Base-by-base conservation (phyloP, 2,888 invertebrate genomes). In the Neria commutata region DNA sequence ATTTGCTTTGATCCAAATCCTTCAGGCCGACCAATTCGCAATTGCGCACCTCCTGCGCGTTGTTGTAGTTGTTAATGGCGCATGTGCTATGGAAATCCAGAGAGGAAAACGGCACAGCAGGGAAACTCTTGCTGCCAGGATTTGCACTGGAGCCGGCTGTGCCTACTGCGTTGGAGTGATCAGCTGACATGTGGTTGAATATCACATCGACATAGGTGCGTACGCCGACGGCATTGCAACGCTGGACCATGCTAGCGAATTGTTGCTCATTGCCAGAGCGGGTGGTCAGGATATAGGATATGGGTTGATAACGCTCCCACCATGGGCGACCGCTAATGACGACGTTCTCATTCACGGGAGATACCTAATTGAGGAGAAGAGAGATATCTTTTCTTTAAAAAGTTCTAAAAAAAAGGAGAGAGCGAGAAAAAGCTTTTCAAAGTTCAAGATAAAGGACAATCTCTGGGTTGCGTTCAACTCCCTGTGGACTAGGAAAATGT, bases 221-320 rank as follows among this genome's bases (percentile, higher is more conserved):
- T 21, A 95, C 90, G 24, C 94, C 93, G 42, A 83, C 93, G 19
- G 83, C 82, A 76, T 94, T 94, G 76, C 95, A 95, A 48, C 92
- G 84, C 21, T 82, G 81, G 0, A 91, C 88, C 95, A 95, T 95
- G 65, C 85, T 83, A 23, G 83, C 77, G 72, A 95, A 91, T 66
- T 91, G 87, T 6, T 81, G 72, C 72, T 91, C 90, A 63, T 87
- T 87, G 33, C 95, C 95, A 29, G 92, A 92, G 54, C 95, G 86
- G 0, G 92, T 92, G 3, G 76, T 76, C 53, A 94, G 81, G 16
- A 84, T 83, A 82, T 94, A 95, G 23, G 93, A 92, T 42, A 94
- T 87, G 0, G 93, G 92, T 78, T 95, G 94, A 78, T 95, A 95
- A 21, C 94, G 84, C 79, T 95, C 94, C 88, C 89, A 95, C 95